Evolutionary conservation across 2,113 vertebrate genomes (phyloP), one percentile per base, ranked within the genome.

Genomic region (Chiloscyllium plagiosum): DNA sequence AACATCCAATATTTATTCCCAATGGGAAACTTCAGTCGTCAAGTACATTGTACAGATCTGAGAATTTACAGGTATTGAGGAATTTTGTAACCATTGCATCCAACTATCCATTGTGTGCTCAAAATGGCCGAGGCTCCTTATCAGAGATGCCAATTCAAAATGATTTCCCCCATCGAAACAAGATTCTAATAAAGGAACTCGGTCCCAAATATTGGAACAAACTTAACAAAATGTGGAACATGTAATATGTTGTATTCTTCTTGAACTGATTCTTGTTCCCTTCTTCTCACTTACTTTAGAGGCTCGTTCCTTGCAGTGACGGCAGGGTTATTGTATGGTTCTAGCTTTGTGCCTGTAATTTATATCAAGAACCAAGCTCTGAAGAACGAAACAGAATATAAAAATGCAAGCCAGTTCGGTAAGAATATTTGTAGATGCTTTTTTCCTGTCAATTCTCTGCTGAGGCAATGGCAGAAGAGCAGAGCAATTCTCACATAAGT

Each of bases 381-480:
- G 33, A 97, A 96, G 96, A 98, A 97, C 96, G 98, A 97, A 94
- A 98, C 98, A 47, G 5, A 96, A 0, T 99, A 98, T 33, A 78
- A 97, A 22, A 98, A 98, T 96, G 98, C 99, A 95, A 99, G 98
- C 97, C 97, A 98, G 76, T 98, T 98, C 70, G 98, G 99, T 99
- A 97, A 97, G 97, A 70, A 68, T 80, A 47, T 24, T 66, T 6
- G 29, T 50, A 52, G n/a, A 65, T 26, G 42, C 42, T 52, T 68
- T 87, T 50, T n/a, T 66, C 15, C 29, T 90, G 12, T 52, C 33
- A 15, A 80, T n/a, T 37, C n/a, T n/a, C 76, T 80, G 10, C 33
- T 80, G 56, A 22, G n/a, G n/a, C 37, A n/a, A n/a, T 92, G 56
- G 56, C 50, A 52, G 85, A 29, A 37, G 56, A 92, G 65, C 29